Conservation (phyloP, 2,113 vertebrate species). For the Limnothrissa miodon region DNA sequence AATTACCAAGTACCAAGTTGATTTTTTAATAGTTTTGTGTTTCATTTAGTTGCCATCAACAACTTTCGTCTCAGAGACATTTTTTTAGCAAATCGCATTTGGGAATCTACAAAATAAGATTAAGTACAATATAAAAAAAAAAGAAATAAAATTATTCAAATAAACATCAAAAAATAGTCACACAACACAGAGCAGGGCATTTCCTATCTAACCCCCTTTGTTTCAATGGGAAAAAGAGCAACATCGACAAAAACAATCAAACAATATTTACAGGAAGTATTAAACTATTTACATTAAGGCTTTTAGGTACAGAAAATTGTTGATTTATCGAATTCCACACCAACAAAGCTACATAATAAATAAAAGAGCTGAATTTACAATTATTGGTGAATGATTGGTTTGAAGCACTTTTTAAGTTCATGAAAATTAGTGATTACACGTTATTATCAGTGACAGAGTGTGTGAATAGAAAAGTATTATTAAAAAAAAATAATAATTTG, state of each 20-base stretch:
- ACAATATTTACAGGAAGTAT: conserved; percentile 74
- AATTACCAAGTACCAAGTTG: conserved; percentile 67
- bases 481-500: neutral
- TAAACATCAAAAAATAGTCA: conserved; percentile 52
- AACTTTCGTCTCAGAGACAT: conserved; percentile 75
- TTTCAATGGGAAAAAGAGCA: conserved; percentile 61
- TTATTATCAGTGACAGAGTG: neutral
- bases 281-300: conserved; percentile 77
- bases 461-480: neutral
- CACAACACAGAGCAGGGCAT: conserved; percentile 62
- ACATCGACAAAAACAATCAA: conserved; percentile 54
- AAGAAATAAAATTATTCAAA: conserved; percentile 63
- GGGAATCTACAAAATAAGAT: conserved; percentile 67
- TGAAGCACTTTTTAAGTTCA: conserved; percentile 4
- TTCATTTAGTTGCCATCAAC: conserved; percentile 72
- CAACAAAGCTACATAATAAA: conserved; percentile 66
- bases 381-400: neutral
- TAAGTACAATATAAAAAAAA: conserved; percentile 64
- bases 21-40: conserved; percentile 71
- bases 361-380: conserved; percentile 72
- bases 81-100: conserved; percentile 56
- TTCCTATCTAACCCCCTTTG: conserved; percentile 58
- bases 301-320: conserved; percentile 68
- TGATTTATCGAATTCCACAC: conserved; percentile 64
- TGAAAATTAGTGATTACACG: neutral